Evolutionary conservation across 2,113 vertebrate species (phyloP).

Genomic region (Salvelinus alpinus): DNA sequence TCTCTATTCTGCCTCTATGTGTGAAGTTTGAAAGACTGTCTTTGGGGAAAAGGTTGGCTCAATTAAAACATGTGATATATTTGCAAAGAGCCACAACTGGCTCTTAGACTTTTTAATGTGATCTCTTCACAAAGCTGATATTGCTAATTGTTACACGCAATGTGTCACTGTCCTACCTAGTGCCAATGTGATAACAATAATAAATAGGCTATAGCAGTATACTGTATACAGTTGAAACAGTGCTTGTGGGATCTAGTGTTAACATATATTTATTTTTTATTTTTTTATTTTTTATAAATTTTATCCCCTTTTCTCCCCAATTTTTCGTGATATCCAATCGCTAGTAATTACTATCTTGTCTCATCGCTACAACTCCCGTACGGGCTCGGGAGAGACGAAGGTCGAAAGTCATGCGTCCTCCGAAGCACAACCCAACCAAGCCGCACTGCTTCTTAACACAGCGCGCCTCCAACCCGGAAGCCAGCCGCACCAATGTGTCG

Average conservation of each 20-base stretch:
- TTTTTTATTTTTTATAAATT: no score
- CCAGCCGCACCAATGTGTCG: no score
- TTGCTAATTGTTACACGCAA: not conserved
- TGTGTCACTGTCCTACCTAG: constrained; percentile 13
- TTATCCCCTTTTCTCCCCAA: no score
- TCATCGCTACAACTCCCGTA: no score
- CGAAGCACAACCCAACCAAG: no score
- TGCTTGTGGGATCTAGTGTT: constrained; percentile 1
- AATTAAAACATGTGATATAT: constrained; percentile 8
- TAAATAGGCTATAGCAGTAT: constrained; percentile 61
- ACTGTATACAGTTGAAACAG: constrained; percentile 20
- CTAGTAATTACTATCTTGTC: no score
- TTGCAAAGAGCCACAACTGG: not conserved
- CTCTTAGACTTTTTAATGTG: not conserved
- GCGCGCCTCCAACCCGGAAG: no score
- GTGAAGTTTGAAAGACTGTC: constrained; percentile 45
- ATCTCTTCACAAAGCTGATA: not conserved
- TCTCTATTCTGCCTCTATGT: constrained; percentile 57
- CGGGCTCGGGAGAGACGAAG: no score
- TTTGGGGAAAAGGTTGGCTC: constrained; percentile 49
- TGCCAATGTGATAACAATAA: not conserved
- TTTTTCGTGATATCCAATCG: no score
- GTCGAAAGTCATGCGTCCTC: no score
- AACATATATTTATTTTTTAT: constrained; percentile 45
- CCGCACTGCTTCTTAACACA: no score